phyloP scores from a whole-genome alignment of 1,140 invertebrate genomes.

The Maniola jurtina region DNA sequence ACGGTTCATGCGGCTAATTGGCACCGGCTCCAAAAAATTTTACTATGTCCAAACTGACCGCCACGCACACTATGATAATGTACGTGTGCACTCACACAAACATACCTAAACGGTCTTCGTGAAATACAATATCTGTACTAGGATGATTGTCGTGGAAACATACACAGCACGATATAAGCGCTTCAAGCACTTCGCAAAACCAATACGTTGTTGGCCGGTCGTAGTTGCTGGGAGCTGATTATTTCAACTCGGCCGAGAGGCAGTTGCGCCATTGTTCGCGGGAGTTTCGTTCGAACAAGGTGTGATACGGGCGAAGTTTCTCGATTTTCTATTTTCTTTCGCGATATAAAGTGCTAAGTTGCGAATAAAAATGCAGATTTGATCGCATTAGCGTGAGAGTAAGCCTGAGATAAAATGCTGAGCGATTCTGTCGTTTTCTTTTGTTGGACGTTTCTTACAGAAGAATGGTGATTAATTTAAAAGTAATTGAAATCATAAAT shows the following conservation, averaged over 20 bases:
- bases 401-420: neutral
- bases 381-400: neutral
- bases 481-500: too few species aligned
- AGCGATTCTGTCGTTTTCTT: neutral
- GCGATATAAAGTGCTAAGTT: slow-evolving; percentile 3
- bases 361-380: slow-evolving; percentile 4
- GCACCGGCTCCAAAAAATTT: too few species aligned
- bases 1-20: too few species aligned
- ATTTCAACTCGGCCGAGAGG: neutral
- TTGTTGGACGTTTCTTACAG: neutral
- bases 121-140: too few species aligned
- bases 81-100: too few species aligned
- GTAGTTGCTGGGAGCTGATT: neutral
- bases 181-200: neutral
- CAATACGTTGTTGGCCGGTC: neutral
- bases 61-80: too few species aligned
- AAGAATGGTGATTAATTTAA: too few species aligned
- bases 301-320: neutral
- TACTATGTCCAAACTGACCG: too few species aligned
- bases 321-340: neutral
- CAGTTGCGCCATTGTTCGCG: neutral
- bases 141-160: too few species aligned
- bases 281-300: neutral
- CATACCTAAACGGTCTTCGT: too few species aligned
- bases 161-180: neutral